These are phyloP conservation scores for Zenarchopterus dispar DNA, from an alignment of 2,797 vertebrate species.

Conservation along the genomic window DNA sequence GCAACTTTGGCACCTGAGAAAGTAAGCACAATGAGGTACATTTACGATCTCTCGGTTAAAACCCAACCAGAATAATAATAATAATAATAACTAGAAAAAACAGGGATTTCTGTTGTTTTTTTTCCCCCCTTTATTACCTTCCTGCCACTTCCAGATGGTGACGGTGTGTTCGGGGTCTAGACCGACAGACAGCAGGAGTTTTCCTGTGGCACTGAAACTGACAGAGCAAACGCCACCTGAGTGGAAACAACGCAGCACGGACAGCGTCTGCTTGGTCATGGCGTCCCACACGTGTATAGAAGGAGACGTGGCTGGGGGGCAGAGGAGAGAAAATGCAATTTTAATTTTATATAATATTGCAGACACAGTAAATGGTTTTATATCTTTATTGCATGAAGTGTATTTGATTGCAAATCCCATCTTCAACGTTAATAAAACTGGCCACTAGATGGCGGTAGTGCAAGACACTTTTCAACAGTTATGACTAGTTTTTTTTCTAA, in stretches of 20 bases:
- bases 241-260: constrained; percentile 94
- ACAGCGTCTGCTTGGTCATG: constrained; percentile 94
- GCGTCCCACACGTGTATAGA: constrained; percentile 98
- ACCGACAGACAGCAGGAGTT: constrained; percentile 93
- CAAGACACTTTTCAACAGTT: constrained; percentile 12
- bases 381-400: neutral
- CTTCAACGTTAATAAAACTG: neutral
- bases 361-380: neutral
- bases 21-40: neutral
- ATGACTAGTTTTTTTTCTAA: neutral
- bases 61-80: neutral
- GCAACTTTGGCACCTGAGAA: constrained; percentile 94
- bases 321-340: neutral
- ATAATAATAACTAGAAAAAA: too few relatives aligned
- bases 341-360: neutral
- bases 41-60: neutral
- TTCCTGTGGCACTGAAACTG: constrained; percentile 98
- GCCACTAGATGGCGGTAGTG: constrained; percentile 70
- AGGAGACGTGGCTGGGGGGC: constrained; percentile 89
- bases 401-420: neutral
- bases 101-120: too few relatives aligned
- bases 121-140: constrained; percentile 83
- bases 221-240: constrained; percentile 94
- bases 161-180: constrained; percentile 94
- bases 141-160: constrained; percentile 99